These are phyloP conservation scores for Andrena hattorfiana DNA, from an alignment of 2,888 invertebrate species.

Conservation along the genomic window DNA sequence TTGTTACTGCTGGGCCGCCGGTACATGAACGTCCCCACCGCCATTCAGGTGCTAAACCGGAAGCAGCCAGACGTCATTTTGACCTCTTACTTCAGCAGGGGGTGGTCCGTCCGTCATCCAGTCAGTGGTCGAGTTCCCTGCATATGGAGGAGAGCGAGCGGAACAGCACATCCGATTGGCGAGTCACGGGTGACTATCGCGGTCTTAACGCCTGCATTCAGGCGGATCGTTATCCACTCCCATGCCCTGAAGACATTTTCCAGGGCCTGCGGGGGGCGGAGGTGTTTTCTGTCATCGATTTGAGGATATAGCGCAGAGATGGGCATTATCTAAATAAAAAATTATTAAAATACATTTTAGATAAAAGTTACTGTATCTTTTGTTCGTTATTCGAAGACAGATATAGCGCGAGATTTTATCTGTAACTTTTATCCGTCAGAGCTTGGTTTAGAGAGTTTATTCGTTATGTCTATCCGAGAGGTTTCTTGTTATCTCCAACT, in stretches of 20 bases:
- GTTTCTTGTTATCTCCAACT: too few species aligned
- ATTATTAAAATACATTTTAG: too few species aligned
- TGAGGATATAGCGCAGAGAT: too few species aligned
- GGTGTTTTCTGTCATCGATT: background rate
- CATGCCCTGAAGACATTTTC: background rate
- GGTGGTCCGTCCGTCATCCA: background rate
- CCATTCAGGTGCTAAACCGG: background rate
- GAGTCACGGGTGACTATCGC: background rate
- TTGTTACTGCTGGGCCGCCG: background rate
- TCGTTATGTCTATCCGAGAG: too few species aligned
- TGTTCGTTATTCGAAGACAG: too few species aligned
- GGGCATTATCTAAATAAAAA: too few species aligned
- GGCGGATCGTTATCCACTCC: background rate
- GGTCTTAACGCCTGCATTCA: background rate
- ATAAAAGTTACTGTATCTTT: too few species aligned
- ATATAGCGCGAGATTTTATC: too few species aligned
- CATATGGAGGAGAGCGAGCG: too few species aligned
- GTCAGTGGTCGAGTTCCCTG: background rate
- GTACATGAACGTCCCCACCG: background rate
- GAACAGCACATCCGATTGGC: too few species aligned
- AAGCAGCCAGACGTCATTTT: background rate
- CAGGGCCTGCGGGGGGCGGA: background rate
- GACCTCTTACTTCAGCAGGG: background rate
- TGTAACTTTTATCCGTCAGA: too few species aligned
- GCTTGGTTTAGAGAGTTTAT: too few species aligned